Evolutionary conservation across 2,797 vertebrate genomes (phyloP).

Genomic region (Helicolenus hilgendorfi): DNA sequence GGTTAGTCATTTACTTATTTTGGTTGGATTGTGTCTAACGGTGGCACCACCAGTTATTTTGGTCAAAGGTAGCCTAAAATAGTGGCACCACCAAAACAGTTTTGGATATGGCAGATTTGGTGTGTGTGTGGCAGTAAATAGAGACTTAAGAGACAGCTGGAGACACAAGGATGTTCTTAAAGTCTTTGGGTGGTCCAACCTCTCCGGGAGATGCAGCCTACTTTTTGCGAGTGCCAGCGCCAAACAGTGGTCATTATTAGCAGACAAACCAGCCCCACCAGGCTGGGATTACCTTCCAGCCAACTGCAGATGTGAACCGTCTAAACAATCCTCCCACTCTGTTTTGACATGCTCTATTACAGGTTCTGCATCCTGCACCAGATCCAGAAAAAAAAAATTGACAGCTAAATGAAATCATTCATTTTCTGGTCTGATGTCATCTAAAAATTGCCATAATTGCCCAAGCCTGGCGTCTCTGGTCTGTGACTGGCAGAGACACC

Average conservation of each 20-base stretch:
- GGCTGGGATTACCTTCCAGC: conserved; percentile 75
- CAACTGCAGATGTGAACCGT: conserved; percentile 77
- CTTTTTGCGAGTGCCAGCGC: conserved; percentile 56
- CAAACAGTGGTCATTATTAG: conserved; percentile 83
- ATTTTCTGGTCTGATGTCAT: conserved; percentile 91
- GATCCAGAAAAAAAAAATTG: conserved; percentile 71
- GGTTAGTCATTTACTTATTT: conserved; percentile 79
- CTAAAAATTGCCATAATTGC: conserved; percentile 88
- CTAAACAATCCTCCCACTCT: conserved; percentile 80
- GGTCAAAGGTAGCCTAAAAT: conserved; percentile 74
- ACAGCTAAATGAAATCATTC: conserved; percentile 88
- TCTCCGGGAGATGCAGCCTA: conserved; percentile 59
- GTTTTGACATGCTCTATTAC: conserved; percentile 86
- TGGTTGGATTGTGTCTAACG: conserved; percentile 66
- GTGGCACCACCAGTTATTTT: conserved; percentile 75
- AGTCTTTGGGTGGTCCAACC: conserved; percentile 83
- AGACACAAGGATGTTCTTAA: conserved; percentile 79
- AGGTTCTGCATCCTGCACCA: conserved; percentile 74
- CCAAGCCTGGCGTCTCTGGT: conserved; percentile 83
- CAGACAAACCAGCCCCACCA: conserved; percentile 68
- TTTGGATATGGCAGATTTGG: conserved; percentile 68
- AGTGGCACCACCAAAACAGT: conserved; percentile 73
- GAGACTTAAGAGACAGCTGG: conserved; percentile 74
- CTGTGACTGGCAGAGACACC: conserved; percentile 83
- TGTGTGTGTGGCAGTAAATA: conserved; percentile 65